These are phyloP conservation scores for Gymnothorax javanicus DNA, from an alignment of 2,797 vertebrate species.

Conservation along the genomic window DNA sequence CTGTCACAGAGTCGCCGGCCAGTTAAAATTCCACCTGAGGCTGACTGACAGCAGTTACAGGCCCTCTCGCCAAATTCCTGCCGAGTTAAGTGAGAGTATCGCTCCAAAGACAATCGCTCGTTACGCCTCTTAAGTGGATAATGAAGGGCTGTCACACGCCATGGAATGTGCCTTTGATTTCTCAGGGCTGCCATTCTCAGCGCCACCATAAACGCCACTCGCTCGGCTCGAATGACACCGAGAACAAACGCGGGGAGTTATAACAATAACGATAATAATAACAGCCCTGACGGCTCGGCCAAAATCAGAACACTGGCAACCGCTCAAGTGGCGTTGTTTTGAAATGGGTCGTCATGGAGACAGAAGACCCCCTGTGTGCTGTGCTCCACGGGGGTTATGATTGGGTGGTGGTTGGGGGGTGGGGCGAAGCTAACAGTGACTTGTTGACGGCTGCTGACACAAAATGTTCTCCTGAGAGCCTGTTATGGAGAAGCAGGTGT, in stretches of 20 bases:
- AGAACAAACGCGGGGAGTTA: background rate
- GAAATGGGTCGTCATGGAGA: background rate
- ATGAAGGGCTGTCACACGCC: constrained; percentile 19
- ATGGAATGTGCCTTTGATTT: constrained; percentile 8
- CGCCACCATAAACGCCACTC: background rate
- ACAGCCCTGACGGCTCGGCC: background rate
- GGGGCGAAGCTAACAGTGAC: constrained; percentile 8
- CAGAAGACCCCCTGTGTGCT: background rate
- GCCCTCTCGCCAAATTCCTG: constrained; percentile 9
- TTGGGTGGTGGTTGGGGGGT: background rate
- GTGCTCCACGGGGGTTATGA: background rate
- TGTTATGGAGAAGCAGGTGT: constrained; percentile 39
- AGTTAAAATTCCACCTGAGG: background rate
- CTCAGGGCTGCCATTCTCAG: constrained; percentile 5
- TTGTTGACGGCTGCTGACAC: constrained; percentile 32
- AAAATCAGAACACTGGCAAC: background rate
- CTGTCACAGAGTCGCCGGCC: background rate
- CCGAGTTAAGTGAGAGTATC: constrained; percentile 17
- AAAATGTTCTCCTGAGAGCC: constrained; percentile 22
- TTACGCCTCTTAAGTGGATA: constrained; percentile 27
- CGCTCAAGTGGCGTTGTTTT: background rate
- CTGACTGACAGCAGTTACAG: background rate
- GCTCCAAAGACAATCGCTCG: constrained; percentile 28
- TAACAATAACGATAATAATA: background rate
- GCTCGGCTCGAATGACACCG: background rate